Evolutionary conservation across 2,888 invertebrate genomes (phyloP), one percentile per base, ranked within the genome.

Genomic region (Euproctis similis): DNA sequence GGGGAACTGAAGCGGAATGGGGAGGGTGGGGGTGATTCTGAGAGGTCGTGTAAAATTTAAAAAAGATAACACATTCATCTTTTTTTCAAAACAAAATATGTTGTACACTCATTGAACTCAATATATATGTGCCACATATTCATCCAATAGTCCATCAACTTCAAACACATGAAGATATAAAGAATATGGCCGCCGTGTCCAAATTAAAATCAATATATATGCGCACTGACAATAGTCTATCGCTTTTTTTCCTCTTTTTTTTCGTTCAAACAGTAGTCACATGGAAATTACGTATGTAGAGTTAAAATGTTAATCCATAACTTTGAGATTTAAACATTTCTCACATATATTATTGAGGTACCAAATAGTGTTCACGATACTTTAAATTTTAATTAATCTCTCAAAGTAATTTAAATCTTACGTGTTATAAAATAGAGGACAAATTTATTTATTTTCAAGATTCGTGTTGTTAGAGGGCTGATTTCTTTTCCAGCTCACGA

Each of bases 291-390:
- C 46, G 44, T 40, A 14, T 6, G 53, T 50, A 59, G 58, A 47
- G 42, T 64, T 59, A 56, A 57, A 46, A 69, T 67, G 59, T 40
- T 54, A 67, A 70, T 67, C 38, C 39, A 30, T 42, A 41, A n/a
- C 41, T 41, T 50, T 52, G 46, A 53, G 50, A 54, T 48, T 54
- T 46, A n/a, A n/a, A 43, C 40, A 43, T 40, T 54, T 71, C 70
- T 43, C 69, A 68, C 65, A 67, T 71, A 64, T 52, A 63, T 71
- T 66, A 63, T 24, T n/a, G 34, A 65, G 68, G 66, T 39, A 20
- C n/a, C n/a, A n/a, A n/a, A n/a, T n/a, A n/a, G n/a, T n/a, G n/a
- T n/a, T n/a, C n/a, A n/a, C n/a, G n/a, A n/a, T n/a, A n/a, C n/a
- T n/a, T n/a, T n/a, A n/a, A n/a, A n/a, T n/a, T n/a, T n/a, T n/a